Percentiles rank a stretch among this genome's conserved stretches.
These are phyloP conservation scores for Petrolisthes manimaculis DNA, from an alignment of 2,888 invertebrate genomes.

Conservation along the genomic window DNA sequence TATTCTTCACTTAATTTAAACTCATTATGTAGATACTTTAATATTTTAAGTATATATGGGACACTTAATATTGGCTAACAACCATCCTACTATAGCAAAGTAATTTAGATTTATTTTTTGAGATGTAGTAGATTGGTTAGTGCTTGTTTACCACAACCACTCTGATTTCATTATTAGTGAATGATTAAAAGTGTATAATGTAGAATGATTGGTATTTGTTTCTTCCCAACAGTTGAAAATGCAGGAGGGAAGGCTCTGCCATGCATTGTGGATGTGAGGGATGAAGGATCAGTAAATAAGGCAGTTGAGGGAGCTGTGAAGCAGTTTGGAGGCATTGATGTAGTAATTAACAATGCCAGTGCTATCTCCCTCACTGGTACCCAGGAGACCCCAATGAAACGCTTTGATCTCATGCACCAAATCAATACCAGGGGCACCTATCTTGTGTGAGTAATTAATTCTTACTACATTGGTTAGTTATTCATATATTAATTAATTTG, in stretches of 20 bases:
- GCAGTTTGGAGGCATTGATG: slow-evolving; percentile 95
- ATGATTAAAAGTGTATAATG: no score
- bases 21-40: no score
- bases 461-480: not conserved
- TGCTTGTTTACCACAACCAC: no score
- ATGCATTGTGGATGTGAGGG: slow-evolving; percentile 88
- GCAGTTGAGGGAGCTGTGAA: slow-evolving; percentile 83
- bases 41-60: no score
- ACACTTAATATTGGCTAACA: no score
- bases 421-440: slow-evolving; percentile 96
- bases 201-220: no score
- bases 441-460: slow-evolving; percentile 79
- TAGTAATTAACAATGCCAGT: slow-evolving; percentile 95
- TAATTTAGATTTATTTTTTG: no score
- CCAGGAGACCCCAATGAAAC: slow-evolving; percentile 90
- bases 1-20: no score
- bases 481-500: not conserved
- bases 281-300: slow-evolving; percentile 80
- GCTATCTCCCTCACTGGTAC: slow-evolving; percentile 91
- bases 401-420: slow-evolving; percentile 94
- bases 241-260: slow-evolving; percentile 88
- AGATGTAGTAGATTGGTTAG: no score
- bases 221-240: slow-evolving; percentile 78
- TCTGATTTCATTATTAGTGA: no score
- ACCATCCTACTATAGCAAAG: no score